Percentiles rank a stretch among this genome's conserved stretches.
Conservation (phyloP, 1,140 invertebrate genomes). For the Capitella teleta region DNA sequence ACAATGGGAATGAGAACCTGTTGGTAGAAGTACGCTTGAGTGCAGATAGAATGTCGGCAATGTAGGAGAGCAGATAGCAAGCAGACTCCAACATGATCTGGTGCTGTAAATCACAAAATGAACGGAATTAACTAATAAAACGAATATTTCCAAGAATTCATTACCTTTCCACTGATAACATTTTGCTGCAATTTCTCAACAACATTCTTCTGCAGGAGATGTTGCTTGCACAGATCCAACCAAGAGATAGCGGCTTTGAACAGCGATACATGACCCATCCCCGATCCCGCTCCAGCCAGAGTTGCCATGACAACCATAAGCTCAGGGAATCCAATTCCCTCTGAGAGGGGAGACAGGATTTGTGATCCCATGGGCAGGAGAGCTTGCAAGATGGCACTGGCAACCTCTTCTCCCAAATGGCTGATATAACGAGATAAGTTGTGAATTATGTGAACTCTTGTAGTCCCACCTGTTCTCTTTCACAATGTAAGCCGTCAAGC, state of each 20-base stretch:
- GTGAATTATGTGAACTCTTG: neutral
- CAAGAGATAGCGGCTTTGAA: conserved; percentile 69
- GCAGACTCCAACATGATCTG: conserved; percentile 59
- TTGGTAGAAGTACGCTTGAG: too few relatives aligned
- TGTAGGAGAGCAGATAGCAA: conserved; percentile 65
- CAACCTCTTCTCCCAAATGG: conserved; percentile 53
- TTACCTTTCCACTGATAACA: conserved; percentile 46
- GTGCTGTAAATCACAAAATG: conserved; percentile 16
- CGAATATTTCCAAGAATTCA: neutral
- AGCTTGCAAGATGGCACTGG: conserved; percentile 60
- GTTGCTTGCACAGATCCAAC: conserved; percentile 54
- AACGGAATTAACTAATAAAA: conserved; percentile 1
- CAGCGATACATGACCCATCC: conserved; percentile 62
- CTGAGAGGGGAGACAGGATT: conserved; percentile 51
- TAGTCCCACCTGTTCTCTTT: conserved; percentile 56
- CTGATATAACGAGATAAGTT: conserved; percentile 17
- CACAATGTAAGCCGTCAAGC: conserved; percentile 61
- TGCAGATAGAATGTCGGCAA: conserved; percentile 56
- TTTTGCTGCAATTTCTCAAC: conserved; percentile 46
- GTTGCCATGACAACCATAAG: conserved; percentile 68
- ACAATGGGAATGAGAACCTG: too few relatives aligned
- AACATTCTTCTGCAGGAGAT: too few relatives aligned
- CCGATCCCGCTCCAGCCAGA: conserved; percentile 65
- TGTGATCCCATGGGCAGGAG: conserved; percentile 63
- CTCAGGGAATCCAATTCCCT: conserved; percentile 64